Evolutionary conservation across 1,140 invertebrate species (phyloP).

Genomic region (Matsumurasca onukii): DNA sequence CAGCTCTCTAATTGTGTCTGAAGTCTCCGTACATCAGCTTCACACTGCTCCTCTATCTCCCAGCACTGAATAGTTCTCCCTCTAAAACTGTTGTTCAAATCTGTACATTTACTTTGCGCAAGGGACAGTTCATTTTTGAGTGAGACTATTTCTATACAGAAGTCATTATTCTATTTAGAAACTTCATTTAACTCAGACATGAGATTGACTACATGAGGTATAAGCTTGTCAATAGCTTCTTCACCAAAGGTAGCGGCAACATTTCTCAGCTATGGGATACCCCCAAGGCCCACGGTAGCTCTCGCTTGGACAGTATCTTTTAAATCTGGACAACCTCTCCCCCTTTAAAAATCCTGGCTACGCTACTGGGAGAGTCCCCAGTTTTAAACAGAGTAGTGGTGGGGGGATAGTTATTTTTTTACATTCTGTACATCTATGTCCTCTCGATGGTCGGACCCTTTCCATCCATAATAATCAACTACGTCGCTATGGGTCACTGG

Average conservation of each 20-base stretch:
- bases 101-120: background rate
- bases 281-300: no score
- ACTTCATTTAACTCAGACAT: background rate
- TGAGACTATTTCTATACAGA: background rate
- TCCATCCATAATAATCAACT: no score
- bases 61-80: background rate
- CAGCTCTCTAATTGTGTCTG: background rate
- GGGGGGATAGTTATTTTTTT: no score
- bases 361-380: no score
- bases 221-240: conserved; percentile 1
- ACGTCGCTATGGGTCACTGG: no score
- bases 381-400: no score
- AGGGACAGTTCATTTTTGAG: background rate
- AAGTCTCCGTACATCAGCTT: background rate
- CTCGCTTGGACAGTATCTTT: no score
- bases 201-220: background rate
- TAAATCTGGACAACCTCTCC: no score
- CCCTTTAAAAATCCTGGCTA: no score
- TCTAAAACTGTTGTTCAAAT: background rate
- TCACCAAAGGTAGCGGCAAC: conserved; percentile 11
- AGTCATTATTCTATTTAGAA: background rate
- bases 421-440: no score
- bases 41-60: background rate
- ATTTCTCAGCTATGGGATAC: no score
- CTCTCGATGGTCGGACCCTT: no score